Evolutionary conservation across 92 coral and sea anemone genomes (phyloP).

Genomic region (Zoanthus solanderi): DNA sequence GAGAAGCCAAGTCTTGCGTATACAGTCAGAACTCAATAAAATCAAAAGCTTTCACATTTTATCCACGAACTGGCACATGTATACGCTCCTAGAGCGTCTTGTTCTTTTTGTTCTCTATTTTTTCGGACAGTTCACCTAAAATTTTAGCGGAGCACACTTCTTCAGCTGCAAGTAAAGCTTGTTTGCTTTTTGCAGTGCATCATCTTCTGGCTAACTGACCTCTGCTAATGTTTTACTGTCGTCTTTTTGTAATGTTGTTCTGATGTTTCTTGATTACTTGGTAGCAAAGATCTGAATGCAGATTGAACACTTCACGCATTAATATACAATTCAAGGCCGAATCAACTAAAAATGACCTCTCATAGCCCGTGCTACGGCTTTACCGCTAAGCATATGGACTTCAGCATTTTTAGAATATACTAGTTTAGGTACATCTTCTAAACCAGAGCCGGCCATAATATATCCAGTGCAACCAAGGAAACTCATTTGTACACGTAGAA

Average conservation of each 20-base stretch:
- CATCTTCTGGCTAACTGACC: not conserved
- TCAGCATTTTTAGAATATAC: conserved; percentile 65
- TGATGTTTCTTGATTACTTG: not conserved
- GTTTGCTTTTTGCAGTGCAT: not conserved
- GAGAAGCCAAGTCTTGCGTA: too few species aligned
- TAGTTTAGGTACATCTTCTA: conserved; percentile 53
- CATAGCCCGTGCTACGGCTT: conserved; percentile 57
- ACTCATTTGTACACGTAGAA: conserved; percentile 67
- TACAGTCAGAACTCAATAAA: too few species aligned
- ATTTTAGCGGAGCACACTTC: conserved; percentile 8
- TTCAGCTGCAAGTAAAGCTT: not conserved
- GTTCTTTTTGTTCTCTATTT: not conserved
- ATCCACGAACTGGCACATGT: too few species aligned
- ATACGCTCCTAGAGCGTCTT: not conserved
- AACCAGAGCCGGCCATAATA: conserved; percentile 63
- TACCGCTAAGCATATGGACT: conserved; percentile 63
- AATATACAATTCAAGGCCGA: conserved; percentile 29
- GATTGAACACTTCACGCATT: not conserved
- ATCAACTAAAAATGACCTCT: conserved; percentile 44
- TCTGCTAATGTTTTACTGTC: not conserved
- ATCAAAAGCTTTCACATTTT: too few species aligned
- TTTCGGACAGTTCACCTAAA: not conserved
- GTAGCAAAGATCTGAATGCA: not conserved
- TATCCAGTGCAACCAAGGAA: conserved; percentile 59
- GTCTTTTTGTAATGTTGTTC: not conserved